These are phyloP conservation scores for Athripsodes cinereus DNA, from an alignment of 2,888 invertebrate species.

Conservation along the genomic window DNA sequence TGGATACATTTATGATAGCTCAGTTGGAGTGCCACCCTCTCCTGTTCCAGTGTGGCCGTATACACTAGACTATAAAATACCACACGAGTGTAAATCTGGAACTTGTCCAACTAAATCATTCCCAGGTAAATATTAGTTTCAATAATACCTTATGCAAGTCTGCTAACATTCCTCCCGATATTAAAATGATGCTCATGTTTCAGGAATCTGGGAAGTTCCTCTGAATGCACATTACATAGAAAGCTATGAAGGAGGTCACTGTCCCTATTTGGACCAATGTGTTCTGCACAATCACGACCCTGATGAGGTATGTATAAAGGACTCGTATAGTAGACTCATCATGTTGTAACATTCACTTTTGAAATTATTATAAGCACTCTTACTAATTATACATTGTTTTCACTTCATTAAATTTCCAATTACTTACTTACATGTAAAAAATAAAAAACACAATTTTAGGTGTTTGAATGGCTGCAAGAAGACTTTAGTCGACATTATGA, in stretches of 20 bases:
- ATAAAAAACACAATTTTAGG: conserved; percentile 40
- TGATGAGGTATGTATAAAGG: conserved; percentile 46
- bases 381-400: too few relatives aligned
- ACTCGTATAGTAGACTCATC: too few relatives aligned
- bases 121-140: conserved; percentile 54
- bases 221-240: conserved; percentile 86
- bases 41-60: conserved; percentile 88
- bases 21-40: conserved; percentile 77
- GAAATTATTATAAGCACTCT: too few relatives aligned
- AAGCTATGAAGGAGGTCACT: conserved; percentile 85
- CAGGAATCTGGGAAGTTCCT: conserved; percentile 88
- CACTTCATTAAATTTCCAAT: too few relatives aligned
- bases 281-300: conserved; percentile 83
- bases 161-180: too few relatives aligned
- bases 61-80: conserved; percentile 87
- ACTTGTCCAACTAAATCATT: conserved; percentile 87
- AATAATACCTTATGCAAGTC: too few relatives aligned
- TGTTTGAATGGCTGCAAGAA: conserved; percentile 83
- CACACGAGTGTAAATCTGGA: conserved; percentile 87
- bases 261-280: conserved; percentile 87
- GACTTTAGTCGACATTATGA: conserved; percentile 81
- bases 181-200: too few relatives aligned
- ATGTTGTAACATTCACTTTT: too few relatives aligned
- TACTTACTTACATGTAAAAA: too few relatives aligned
- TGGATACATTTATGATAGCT: conserved; percentile 89